Evolutionary conservation across 1,140 invertebrate genomes (phyloP), one percentile per base, ranked within the genome.

Genomic region (Aphelinus atriplicis): DNA sequence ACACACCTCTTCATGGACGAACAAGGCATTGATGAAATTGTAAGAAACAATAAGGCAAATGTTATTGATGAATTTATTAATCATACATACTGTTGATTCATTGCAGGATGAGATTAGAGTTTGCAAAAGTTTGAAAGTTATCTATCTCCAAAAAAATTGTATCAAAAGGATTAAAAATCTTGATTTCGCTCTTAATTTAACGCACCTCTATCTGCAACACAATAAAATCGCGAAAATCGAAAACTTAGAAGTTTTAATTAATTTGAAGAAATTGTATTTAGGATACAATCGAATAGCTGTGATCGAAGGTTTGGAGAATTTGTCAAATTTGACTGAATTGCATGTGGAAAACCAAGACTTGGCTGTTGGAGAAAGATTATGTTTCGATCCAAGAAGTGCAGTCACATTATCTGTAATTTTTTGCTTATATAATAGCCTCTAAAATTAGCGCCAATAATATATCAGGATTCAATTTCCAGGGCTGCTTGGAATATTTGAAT

Each of bases 191-290:
- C 82, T 80, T n/a, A 91, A 91, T 79, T 81, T 93, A 51, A 91
- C 90, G 1, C 90, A 91, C 79, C 85, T 94, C 45, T 93, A 93
- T 83, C 80, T 93, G 2, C 92, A 94, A 88, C 91, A 91, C 80
- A 93, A 94, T 79, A 85, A 88, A 80, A 91, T 93, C 67, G 83
- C 77, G 7, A 90, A 90, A 84, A 91, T 93, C 47, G 90, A 92
- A 83, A 92, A 92, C 78, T 82, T 94, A 9, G 81, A 89, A 3
- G 83, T 79, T 71, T 82, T 93, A 46, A 82, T 81, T 42, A 91
- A 91, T 71, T 82, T 94, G 7, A 90, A 89, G 76, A 92, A 92
- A 82, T 80, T 93, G 26, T 93, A 92, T 84, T 82, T 94, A 58
- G 90, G 92, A 1, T 88, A 91, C 77, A 94, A 94, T 83, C 84